Evolutionary conservation across 2,797 vertebrate genomes (phyloP).

Genomic region (Sebastolobus alascanus): DNA sequence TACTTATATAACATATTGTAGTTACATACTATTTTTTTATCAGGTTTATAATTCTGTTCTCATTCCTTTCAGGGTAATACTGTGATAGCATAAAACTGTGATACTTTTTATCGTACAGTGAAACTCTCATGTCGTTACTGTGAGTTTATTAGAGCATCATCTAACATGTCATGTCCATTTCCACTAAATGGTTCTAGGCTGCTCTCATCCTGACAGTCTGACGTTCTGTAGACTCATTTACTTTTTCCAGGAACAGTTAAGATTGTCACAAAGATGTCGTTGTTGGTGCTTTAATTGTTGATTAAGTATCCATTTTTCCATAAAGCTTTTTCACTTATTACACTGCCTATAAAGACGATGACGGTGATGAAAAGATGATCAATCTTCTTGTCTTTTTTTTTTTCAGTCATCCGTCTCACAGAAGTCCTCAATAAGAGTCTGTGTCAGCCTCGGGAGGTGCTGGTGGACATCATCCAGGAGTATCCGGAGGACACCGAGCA

Average conservation of each 20-base stretch:
- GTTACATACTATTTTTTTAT: too few species aligned
- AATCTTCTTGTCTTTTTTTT: not conserved
- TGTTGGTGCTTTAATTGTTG: not conserved
- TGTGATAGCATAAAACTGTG: too few species aligned
- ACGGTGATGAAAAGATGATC: not conserved
- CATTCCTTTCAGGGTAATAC: too few species aligned
- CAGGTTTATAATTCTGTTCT: too few species aligned
- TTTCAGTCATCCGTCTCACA: constrained; percentile 88
- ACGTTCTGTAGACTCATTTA: not conserved
- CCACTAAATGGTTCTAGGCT: not conserved
- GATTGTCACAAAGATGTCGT: not conserved
- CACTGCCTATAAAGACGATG: not conserved
- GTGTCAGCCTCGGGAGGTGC: constrained; percentile 90
- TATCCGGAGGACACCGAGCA: constrained; percentile 92
- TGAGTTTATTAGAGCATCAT: not conserved
- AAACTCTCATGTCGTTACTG: too few species aligned
- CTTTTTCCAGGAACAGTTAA: not conserved
- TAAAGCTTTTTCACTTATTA: not conserved
- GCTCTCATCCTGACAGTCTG: not conserved
- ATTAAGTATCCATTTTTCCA: not conserved
- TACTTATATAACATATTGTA: not conserved
- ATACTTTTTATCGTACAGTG: too few species aligned
- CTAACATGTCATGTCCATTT: not conserved
- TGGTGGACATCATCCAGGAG: constrained; percentile 94
- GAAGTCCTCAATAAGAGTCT: constrained; percentile 91